Evolutionary conservation across 2,113 vertebrate species (phyloP).

Genomic region (Megaptera novaeangliae): DNA sequence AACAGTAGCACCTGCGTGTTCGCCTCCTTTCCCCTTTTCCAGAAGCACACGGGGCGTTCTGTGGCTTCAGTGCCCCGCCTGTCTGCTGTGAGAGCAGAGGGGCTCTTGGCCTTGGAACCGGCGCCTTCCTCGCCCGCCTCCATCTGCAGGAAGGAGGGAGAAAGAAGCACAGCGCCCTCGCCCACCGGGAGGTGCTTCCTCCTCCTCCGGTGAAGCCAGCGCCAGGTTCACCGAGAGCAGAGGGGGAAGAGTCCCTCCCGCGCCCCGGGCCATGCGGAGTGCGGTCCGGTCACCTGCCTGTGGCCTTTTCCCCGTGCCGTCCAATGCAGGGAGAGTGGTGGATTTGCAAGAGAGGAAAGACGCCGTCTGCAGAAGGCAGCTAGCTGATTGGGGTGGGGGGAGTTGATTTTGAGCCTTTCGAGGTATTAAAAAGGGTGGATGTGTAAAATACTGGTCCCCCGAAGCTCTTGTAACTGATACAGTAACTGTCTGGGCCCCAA

Average conservation of each 20-base stretch:
- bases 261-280: neutral
- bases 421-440: neutral
- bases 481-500: neutral
- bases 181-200: neutral
- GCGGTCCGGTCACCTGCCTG: neutral
- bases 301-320: neutral
- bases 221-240: neutral
- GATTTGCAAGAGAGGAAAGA: neutral
- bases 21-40: neutral
- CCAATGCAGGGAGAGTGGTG: neutral
- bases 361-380: neutral
- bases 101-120: neutral
- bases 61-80: neutral
- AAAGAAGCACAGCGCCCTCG: conserved; percentile 25
- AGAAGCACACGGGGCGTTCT: neutral
- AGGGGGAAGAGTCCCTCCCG: neutral
- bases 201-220: neutral
- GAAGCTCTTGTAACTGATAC: neutral
- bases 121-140: neutral
- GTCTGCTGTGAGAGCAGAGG: neutral
- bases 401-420: neutral
- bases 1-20: neutral
- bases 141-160: conserved; percentile 56
- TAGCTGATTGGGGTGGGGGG: neutral
- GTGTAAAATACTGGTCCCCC: neutral